Percentiles rank a stretch among this genome's conserved stretches.
Evolutionary conservation across 2,888 invertebrate genomes (phyloP).

Genomic region (Koerneria pararmatus): DNA sequence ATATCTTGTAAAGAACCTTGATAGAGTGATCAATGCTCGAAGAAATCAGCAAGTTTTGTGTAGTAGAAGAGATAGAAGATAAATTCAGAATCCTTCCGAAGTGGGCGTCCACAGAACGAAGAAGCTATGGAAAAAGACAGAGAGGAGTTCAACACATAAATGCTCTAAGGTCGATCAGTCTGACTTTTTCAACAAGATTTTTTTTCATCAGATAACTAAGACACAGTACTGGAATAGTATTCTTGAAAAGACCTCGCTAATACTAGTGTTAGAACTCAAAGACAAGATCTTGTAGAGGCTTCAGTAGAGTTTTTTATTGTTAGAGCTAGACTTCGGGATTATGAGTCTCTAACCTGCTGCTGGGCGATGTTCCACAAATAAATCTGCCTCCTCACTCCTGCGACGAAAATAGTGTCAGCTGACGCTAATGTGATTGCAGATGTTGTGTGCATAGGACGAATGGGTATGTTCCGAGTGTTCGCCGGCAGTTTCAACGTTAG

Average conservation of each 20-base stretch:
- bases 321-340: not conserved
- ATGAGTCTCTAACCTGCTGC: conserved; percentile 59
- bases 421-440: conserved; percentile 85
- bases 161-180: not conserved
- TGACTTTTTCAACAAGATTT: not conserved
- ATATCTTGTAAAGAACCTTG: conserved; percentile 72
- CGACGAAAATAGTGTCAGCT: conserved; percentile 83
- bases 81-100: conserved; percentile 91
- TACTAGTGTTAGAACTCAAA: not conserved
- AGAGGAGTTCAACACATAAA: not conserved
- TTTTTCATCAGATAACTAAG: too few relatives aligned
- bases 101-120: conserved; percentile 90
- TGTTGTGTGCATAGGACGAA: conserved; percentile 74
- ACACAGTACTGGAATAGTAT: conserved; percentile 6
- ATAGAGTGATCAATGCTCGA: conserved; percentile 95
- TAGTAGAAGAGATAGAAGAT: conserved; percentile 78
- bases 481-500: conserved; percentile 37
- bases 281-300: conserved; percentile 59
- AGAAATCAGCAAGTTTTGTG: conserved; percentile 73
- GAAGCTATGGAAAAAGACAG: conserved; percentile 64
- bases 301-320: not conserved
- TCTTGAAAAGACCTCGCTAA: not conserved
- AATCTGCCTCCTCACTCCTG: conserved; percentile 86
- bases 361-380: conserved; percentile 81
- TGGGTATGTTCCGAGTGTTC: conserved; percentile 52